Evolutionary conservation across 2,113 vertebrate genomes (phyloP), one percentile per base, ranked within the genome.

Genomic region (Redunca redunca): DNA sequence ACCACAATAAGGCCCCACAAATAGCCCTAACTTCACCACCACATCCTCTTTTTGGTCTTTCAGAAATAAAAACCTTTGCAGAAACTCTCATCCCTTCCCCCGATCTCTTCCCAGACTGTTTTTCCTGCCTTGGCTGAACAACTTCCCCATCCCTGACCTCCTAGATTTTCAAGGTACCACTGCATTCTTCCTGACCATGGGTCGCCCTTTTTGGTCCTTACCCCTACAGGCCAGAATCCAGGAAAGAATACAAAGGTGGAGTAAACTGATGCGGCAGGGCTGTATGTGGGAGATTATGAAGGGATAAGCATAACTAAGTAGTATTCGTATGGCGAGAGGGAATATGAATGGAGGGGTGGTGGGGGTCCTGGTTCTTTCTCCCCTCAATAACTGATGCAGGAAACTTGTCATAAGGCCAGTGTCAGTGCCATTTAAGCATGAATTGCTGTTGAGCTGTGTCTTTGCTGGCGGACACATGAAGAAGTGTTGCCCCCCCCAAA

Each of bases 271-370:
- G 96, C 81, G 88, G 96, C 98, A 96, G 94, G 93, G 90, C 95
- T 98, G 62, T 97, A 97, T 95, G 90, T 96, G 96, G 97, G 94
- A 96, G 91, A 58, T 96, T 88, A 98, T 97, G 98, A 93, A 97
- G 97, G 98, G 96, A 95, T 53, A 97, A 98, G 96, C 97, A 80
- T 98, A 97, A 97, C 93, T 95, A 97, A 93, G 89, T 97, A 94
- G 80, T 97, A 93, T 86, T 96, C 67, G 7, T 94, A 97, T 92
- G 97, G 92, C n/a, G 16, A 96, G 52, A 97, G 40, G 83, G 83
- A 97, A 91, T 95, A 97, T 91, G 94, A 96, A 98, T 98, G 97
- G 91, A 98, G 62, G 80, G 48, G 93, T 91, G 71, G 23, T 71
- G 88, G 93, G 95, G 86, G 46, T 87, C 89, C 85, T 81, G 71